These are phyloP conservation scores for Muscicapa comitata DNA, from an alignment of 2,797 vertebrate species.

Conservation along the genomic window DNA sequence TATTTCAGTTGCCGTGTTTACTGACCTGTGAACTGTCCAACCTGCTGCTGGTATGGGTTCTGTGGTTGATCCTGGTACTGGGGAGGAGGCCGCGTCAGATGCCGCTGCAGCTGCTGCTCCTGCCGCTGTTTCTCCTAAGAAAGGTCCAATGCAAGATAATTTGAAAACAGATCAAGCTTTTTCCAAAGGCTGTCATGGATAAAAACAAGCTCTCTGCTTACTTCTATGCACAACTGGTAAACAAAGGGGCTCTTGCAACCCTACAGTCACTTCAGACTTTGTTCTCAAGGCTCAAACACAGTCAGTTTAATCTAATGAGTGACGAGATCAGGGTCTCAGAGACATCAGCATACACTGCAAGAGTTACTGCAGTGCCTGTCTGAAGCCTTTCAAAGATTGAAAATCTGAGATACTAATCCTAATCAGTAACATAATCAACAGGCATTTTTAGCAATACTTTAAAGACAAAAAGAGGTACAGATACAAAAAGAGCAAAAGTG, in stretches of 20 bases:
- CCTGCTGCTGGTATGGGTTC: constrained; percentile 86
- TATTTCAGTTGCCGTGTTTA: neutral
- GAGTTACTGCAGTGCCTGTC: neutral
- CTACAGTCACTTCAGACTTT: neutral
- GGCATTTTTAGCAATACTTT: neutral
- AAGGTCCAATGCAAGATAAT: neutral
- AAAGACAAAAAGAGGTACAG: neutral
- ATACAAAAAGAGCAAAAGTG: neutral
- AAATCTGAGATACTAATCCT: neutral
- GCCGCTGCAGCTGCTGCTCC: constrained; percentile 92
- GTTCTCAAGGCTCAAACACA: neutral
- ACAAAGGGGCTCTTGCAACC: neutral
- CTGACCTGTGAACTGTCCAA: constrained; percentile 88
- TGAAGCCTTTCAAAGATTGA: neutral
- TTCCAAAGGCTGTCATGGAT: neutral
- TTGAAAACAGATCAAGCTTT: neutral
- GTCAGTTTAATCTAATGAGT: neutral
- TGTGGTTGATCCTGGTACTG: constrained; percentile 95
- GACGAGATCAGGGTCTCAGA: neutral
- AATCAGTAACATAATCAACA: neutral
- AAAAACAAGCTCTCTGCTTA: neutral
- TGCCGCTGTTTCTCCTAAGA: constrained; percentile 89
- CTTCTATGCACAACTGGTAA: neutral
- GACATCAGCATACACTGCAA: neutral
- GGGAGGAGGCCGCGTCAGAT: constrained; percentile 91